These are phyloP conservation scores for Fringilla coelebs DNA, from an alignment of 2,797 vertebrate genomes.

Conservation along the genomic window DNA sequence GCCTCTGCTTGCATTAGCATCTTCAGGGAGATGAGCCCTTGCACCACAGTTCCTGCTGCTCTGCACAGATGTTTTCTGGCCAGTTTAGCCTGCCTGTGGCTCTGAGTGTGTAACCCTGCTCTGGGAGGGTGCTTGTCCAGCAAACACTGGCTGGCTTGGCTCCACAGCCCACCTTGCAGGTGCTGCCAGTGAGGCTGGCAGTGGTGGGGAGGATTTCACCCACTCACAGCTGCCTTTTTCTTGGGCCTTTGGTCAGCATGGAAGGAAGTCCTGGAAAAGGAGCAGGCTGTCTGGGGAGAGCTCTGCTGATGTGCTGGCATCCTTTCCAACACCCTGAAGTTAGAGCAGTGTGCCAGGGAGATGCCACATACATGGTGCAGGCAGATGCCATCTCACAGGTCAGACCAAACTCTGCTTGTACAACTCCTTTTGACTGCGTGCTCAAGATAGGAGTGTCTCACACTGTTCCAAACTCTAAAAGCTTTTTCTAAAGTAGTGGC, in stretches of 20 bases:
- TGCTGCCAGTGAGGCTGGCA: not conserved
- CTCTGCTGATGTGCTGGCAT: not conserved
- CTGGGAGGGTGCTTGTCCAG: not conserved
- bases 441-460: not conserved
- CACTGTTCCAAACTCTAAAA: not conserved
- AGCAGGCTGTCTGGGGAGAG: not conserved
- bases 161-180: not conserved
- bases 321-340: rapidly evolving
- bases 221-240: rapidly evolving
- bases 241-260: not conserved
- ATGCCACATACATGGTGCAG: not conserved
- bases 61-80: not conserved
- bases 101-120: not conserved
- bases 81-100: not conserved
- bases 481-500: not conserved
- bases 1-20: not conserved
- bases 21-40: not conserved
- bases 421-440: not conserved
- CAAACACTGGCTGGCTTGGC: not conserved
- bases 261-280: not conserved
- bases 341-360: not conserved
- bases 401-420: not conserved
- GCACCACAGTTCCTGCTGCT: not conserved
- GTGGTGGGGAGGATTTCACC: not conserved
- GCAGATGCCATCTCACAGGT: not conserved